These are phyloP conservation scores for Psilopogon haemacephalus DNA, from an alignment of 2,113 vertebrate species.

Conservation along the genomic window DNA sequence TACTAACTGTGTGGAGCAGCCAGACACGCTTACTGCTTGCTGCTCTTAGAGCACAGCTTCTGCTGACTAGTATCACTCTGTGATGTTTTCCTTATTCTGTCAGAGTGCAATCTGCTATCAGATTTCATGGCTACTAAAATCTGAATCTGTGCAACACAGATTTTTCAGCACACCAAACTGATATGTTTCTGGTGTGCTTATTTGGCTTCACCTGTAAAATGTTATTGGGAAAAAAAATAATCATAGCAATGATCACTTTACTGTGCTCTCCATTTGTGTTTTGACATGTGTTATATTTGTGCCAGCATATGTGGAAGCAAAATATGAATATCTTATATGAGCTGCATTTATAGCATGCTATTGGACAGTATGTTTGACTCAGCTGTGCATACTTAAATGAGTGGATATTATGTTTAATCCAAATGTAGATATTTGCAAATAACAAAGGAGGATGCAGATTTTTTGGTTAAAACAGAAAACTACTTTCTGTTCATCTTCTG, in stretches of 20 bases:
- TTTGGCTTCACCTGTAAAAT: not conserved
- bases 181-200: not conserved
- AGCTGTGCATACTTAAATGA: not conserved
- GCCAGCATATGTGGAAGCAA: not conserved
- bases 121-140: not conserved
- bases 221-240: not conserved
- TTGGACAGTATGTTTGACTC: not conserved
- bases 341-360: not conserved
- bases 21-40: not conserved
- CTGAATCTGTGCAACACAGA: not conserved
- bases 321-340: not conserved
- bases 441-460: not conserved
- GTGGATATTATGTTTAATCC: not conserved
- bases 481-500: not conserved
- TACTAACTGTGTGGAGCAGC: not conserved
- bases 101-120: not conserved
- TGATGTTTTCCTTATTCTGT: not conserved
- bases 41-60: not conserved
- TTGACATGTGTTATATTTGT: not conserved
- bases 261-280: not conserved
- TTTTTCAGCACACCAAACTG: not conserved
- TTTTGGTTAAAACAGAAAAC: not conserved
- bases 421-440: not conserved
- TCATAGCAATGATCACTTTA: not conserved
- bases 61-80: not conserved